Evolutionary conservation across 2,113 vertebrate species (phyloP), one percentile per base, ranked within the genome.

Genomic region (Lipophrys pholis): DNA sequence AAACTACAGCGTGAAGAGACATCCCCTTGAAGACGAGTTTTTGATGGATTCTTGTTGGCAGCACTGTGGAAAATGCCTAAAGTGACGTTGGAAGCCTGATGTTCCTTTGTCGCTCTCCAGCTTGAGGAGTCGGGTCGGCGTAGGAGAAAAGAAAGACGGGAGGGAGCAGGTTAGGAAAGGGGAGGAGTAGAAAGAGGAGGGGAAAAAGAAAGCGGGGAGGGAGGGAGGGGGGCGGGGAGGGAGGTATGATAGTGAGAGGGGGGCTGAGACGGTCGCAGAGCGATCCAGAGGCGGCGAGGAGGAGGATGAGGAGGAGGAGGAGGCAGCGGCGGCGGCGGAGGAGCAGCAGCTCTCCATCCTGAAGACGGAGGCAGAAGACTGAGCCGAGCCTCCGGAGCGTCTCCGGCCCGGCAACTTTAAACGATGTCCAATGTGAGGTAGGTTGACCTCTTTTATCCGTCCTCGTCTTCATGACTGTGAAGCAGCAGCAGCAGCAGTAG

Each of bases 191-290:
- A 79, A 69, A 58, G 12, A 52, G 69, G 48, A 56, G 56, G 76
- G 68, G 46, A 0, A 48, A 70, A 50, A n/a, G 21, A 17, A 46
- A 38, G 41, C 75, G 42, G 55, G 67, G 71, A 21, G 69, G 39
- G 61, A 88, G 52, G 78, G 78, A 83, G 75, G 75, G 77, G 80
- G 78, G 84, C 70, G 72, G 77, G 69, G 74, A 71, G 87, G 69
- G 87, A 84, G 75, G 72, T 86, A 85, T 90, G 86, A 89, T 90
- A 91, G 90, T 85, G 90, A 86, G 86, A 74, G 72, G 21, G 21
- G 79, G 61, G 76, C 76, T 78, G 87, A 89, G 87, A 73, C 85
- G 48, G 83, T 58, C 15, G 82, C 82, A 82, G 82, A 83, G 82
- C 42, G 73, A 83, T 62, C 77, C 85, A 87, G 88, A 90, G 82